Percentiles rank a stretch among this genome's conserved stretches.
Conservation (phyloP, 2,113 vertebrate genomes). For the Prunella himalayana region DNA sequence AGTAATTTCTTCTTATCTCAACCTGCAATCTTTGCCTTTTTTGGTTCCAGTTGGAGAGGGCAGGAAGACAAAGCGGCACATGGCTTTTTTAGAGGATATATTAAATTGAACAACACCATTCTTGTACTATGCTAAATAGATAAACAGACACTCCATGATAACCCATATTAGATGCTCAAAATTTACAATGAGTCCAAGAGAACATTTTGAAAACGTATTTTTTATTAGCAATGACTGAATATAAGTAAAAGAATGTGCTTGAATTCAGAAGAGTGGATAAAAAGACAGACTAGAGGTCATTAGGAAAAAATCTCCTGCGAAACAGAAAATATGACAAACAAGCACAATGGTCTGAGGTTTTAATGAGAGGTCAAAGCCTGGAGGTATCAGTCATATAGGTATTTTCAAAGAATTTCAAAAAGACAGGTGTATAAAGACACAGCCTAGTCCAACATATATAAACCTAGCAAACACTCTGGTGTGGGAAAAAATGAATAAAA, state of each 20-base stretch:
- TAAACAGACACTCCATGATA: background rate
- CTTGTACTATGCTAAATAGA: background rate
- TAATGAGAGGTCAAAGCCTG: background rate
- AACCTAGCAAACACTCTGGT: background rate
- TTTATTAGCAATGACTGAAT: background rate
- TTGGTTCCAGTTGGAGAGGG: background rate
- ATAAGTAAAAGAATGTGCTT: background rate
- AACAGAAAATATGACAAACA: background rate
- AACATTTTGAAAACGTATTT: background rate
- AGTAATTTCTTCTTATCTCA: background rate
- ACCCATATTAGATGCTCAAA: background rate
- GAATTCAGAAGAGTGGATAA: background rate
- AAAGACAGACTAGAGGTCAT: background rate
- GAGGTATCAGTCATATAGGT: background rate
- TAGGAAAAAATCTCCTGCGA: background rate
- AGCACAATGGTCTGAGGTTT: background rate
- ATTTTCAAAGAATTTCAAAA: background rate
- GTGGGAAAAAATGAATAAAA: background rate
- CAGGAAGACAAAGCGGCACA: rapidly evolving
- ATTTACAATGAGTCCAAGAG: background rate
- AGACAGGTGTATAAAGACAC: background rate
- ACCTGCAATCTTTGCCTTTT: background rate
- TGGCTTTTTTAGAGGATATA: background rate
- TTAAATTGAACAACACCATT: background rate
- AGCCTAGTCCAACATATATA: background rate